These are phyloP conservation scores for Acrocephalus kingi DNA, from an alignment of 2,113 vertebrate species.

Conservation along the genomic window DNA sequence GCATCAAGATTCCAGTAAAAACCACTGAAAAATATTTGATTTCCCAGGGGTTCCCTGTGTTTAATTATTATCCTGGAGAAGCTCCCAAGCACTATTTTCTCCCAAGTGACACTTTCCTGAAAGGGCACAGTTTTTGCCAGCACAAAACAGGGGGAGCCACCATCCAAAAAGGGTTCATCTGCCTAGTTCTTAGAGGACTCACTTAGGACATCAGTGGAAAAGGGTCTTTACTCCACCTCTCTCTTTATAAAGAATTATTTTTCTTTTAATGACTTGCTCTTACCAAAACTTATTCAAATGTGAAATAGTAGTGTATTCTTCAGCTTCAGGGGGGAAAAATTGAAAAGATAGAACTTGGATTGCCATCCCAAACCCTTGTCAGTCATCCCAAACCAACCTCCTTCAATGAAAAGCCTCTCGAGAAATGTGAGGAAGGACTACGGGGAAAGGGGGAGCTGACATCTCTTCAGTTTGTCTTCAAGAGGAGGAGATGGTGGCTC, in stretches of 20 bases:
- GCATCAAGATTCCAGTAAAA: not conserved
- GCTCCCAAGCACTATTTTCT: not conserved
- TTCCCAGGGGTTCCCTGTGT: not conserved
- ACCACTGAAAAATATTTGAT: not conserved
- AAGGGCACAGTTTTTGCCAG: not conserved
- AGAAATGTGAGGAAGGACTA: not conserved
- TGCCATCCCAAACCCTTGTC: not conserved
- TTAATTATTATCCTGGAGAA: not conserved
- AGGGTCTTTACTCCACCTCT: not conserved
- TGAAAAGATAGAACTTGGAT: not conserved
- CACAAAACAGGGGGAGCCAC: not conserved
- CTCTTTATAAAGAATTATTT: not conserved
- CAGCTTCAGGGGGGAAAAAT: fast-evolving
- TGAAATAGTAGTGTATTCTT: not conserved
- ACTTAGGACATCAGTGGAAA: not conserved
- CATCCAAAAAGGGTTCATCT: not conserved
- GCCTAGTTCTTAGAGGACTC: not conserved
- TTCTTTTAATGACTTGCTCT: not conserved
- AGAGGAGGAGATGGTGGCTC: not conserved
- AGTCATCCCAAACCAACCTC: not conserved
- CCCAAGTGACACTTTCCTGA: not conserved
- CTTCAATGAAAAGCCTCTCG: not conserved
- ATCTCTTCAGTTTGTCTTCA: not conserved
- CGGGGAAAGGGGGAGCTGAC: not conserved
- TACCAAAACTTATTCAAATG: not conserved